phyloP scores from a whole-genome alignment of 2,113 vertebrate genomes.

The Phaethon lepturus region DNA sequence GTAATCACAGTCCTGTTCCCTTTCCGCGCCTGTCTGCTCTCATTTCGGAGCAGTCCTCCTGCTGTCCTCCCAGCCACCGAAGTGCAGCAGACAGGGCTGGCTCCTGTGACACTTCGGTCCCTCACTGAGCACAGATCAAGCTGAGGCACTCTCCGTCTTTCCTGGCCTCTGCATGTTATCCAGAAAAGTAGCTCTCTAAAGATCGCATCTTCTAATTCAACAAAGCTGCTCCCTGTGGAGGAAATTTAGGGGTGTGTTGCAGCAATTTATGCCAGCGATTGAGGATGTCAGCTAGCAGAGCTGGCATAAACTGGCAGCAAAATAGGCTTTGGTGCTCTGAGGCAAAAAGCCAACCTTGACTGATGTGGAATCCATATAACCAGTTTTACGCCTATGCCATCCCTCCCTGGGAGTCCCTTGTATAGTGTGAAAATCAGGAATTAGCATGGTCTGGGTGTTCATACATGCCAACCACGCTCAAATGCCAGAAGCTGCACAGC shows the following conservation, averaged over 20 bases:
- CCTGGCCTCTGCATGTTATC: neutral
- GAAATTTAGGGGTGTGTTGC: neutral
- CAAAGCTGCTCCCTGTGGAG: neutral
- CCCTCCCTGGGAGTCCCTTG: neutral
- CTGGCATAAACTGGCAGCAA: neutral
- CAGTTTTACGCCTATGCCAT: neutral
- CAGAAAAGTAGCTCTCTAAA: neutral
- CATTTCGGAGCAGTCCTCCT: neutral
- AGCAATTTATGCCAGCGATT: neutral
- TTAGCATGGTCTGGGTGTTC: neutral
- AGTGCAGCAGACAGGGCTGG: neutral
- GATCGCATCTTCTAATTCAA: conserved; percentile 12
- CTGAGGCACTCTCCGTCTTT: neutral
- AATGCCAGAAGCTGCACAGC: neutral
- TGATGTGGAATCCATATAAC: neutral
- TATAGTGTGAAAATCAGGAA: neutral
- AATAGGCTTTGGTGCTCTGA: neutral
- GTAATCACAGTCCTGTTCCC: neutral
- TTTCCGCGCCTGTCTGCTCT: neutral
- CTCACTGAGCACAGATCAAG: neutral
- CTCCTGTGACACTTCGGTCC: neutral
- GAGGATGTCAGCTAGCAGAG: neutral
- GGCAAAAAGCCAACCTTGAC: neutral
- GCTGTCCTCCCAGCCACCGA: neutral
- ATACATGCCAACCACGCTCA: fast-evolving